Conservation (phyloP, 2,888 invertebrate genomes). For the Pyrocoelia pectoralis region DNA sequence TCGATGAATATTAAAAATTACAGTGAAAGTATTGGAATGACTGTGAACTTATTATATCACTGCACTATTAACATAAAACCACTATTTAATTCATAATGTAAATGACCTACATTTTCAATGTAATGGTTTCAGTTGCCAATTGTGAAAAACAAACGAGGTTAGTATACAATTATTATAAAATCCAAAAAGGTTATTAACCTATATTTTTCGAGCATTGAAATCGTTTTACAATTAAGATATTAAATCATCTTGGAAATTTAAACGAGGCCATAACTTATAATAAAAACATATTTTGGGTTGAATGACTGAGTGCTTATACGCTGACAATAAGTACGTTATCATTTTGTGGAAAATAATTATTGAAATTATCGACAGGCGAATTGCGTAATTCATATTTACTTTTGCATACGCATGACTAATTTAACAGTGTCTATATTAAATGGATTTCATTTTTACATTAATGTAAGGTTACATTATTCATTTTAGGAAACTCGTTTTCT, state of each 20-base stretch:
- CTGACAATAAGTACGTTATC: not conserved
- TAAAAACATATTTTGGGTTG: not conserved
- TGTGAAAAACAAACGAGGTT: not conserved
- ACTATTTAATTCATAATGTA: conserved; percentile 2
- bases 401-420: not conserved
- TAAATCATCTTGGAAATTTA: not conserved
- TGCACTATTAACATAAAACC: conserved; percentile 8
- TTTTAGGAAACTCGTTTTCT: not conserved
- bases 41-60: conserved; percentile 4
- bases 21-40: conserved; percentile 4
- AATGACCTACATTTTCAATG: not conserved
- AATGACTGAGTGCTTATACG: not conserved
- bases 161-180: not conserved
- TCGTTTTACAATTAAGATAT: conserved; percentile 1
- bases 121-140: not conserved
- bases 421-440: not conserved
- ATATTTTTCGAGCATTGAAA: not conserved
- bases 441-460: not conserved
- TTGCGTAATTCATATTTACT: not conserved
- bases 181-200: not conserved
- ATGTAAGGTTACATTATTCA: too few species aligned
- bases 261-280: not conserved
- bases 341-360: not conserved
- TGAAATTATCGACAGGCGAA: not conserved
- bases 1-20: not conserved